Percentiles rank a stretch among this genome's conserved stretches.
These are phyloP conservation scores for Oceanites oceanicus DNA, from an alignment of 2,113 vertebrate species.

Conservation along the genomic window DNA sequence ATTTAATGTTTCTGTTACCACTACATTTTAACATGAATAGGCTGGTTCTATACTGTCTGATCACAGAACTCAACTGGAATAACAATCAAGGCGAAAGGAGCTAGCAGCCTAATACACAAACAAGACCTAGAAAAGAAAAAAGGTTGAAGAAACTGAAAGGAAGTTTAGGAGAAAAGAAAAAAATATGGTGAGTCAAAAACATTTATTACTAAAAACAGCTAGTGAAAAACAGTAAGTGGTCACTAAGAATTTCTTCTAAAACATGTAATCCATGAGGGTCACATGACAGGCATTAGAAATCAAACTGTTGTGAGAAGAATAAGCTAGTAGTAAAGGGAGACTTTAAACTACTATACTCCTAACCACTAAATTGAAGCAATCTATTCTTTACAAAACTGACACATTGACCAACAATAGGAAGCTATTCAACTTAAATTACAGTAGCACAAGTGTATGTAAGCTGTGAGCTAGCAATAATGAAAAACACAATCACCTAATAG, in stretches of 20 bases:
- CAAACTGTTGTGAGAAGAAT: conserved; percentile 12
- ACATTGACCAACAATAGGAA: not conserved
- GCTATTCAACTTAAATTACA: not conserved
- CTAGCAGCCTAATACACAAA: conserved; percentile 18
- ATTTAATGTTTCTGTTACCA: not conserved
- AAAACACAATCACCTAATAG: not conserved
- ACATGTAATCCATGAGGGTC: not conserved
- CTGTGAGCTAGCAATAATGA: not conserved
- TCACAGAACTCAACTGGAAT: not conserved
- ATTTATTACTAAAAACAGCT: not conserved
- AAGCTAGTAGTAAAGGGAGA: not conserved
- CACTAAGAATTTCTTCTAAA: not conserved
- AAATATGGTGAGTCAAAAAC: not conserved
- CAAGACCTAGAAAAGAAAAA: conserved; percentile 10
- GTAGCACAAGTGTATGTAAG: not conserved
- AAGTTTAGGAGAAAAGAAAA: not conserved
- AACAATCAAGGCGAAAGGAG: conserved; percentile 1
- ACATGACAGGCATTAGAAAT: not conserved
- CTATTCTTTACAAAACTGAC: not conserved
- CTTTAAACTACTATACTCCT: not conserved
- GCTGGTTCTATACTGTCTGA: conserved; percentile 6
- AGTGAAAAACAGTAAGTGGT: not conserved
- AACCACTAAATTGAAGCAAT: not conserved
- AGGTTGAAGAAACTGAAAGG: not conserved
- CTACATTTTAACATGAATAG: not conserved